Evolutionary conservation across 1,140 invertebrate genomes (phyloP).

Genomic region (Nebria ingens): DNA sequence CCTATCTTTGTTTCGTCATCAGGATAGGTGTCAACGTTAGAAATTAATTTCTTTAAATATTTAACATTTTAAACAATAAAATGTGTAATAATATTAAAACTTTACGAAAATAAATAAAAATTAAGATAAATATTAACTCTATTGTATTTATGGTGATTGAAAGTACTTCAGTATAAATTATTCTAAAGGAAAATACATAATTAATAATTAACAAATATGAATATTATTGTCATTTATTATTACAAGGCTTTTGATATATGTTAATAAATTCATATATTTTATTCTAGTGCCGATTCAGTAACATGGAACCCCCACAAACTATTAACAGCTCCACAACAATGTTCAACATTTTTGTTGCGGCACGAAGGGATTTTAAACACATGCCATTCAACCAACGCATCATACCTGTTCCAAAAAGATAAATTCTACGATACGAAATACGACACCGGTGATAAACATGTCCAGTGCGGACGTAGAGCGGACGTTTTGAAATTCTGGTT

Average conservation of each 20-base stretch:
- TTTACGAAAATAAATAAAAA: too few species aligned
- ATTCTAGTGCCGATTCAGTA: constrained; percentile 72
- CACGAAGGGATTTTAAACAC: constrained; percentile 56
- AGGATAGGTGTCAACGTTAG: too few species aligned
- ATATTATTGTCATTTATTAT: too few species aligned
- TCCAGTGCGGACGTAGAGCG: constrained; percentile 84
- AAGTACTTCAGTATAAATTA: too few species aligned
- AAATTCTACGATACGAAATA: constrained; percentile 90
- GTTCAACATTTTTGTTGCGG: constrained; percentile 70
- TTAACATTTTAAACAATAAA: too few species aligned
- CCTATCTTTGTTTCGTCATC: too few species aligned
- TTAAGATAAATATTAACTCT: too few species aligned
- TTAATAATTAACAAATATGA: too few species aligned
- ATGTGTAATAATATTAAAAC: too few species aligned
- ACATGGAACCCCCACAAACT: constrained; percentile 94
- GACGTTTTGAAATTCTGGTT: constrained; percentile 96
- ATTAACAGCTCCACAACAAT: constrained; percentile 80
- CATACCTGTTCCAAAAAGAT: constrained; percentile 91
- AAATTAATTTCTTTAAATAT: too few species aligned
- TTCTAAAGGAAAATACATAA: too few species aligned
- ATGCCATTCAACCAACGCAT: constrained; percentile 60
- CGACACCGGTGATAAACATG: constrained; percentile 89
- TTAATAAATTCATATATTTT: constrained; percentile 12
- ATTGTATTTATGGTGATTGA: too few species aligned
- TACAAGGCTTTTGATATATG: not conserved